Evolutionary conservation across 23 tunicate species (phyloP), one percentile per base, ranked within the genome.

Genomic region (Pegea sp.): DNA sequence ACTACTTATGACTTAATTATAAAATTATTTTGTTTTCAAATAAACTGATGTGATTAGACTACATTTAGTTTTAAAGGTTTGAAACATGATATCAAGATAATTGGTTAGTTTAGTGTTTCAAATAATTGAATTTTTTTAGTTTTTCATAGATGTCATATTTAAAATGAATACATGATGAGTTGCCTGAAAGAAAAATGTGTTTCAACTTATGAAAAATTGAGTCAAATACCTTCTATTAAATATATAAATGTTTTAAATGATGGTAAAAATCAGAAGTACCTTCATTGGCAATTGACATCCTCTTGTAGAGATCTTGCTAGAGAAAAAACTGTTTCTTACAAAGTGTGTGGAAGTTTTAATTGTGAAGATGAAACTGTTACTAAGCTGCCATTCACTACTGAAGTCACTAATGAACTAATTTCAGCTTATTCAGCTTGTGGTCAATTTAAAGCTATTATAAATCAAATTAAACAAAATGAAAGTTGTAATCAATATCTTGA

Each of bases 261-360:
- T 13, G 24, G 19, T 4, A 22, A 33, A 1, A 25, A 49, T 16
- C 8, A 59, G 2, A 7, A 48, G 3, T 30, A 29, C 3, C 43
- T 54, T 24, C 70, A 72, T 52, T 57, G 66, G 66, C 57, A 72
- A 64, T 60, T 67, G 3, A 48, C 22, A n/a, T 81, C 75, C 75
- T 42, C 66, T 26, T 66, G 67, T 29, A 44, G 81, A 54, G 81
- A 81, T 26, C 30, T 81, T 34, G 70, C 33, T n/a, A 57, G 93
- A 66, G 46, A 61, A 18, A 31, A 49, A 27, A 66, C 66, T 28
- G 26, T 81, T 26, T 57, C 5, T 6, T 66, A 34, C 44, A 34
- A 26, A 13, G 26, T 57, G 33, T 57, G 49, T 44, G 66, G 69
- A 28, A 3, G 23, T 11, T 5, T 77, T 8, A 26, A 29, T 4